Conservation (phyloP, 2,113 vertebrate species). For the Opisthocomus hoazin region DNA sequence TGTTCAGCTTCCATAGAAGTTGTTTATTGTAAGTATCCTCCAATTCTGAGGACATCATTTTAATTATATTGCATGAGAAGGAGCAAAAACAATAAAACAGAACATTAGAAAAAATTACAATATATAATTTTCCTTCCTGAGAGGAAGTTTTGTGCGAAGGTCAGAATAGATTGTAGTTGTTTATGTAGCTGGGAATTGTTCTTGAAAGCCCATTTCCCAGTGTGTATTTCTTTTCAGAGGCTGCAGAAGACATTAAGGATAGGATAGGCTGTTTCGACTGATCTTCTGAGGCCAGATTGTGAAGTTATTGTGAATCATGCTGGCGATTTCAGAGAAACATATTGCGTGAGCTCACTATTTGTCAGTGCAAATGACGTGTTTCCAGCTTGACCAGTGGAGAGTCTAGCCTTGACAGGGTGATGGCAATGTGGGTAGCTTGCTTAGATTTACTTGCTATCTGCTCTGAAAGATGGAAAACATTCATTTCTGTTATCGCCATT, state of each 20-base stretch:
- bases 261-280: not conserved
- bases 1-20: constrained; percentile 4
- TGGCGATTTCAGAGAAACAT: not conserved
- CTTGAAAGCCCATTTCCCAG: not conserved
- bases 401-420: not conserved
- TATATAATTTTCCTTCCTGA: constrained; percentile 31
- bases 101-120: constrained; percentile 46
- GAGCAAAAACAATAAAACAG: constrained; percentile 38
- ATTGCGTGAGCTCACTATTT: not conserved
- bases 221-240: not conserved
- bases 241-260: constrained; percentile 18
- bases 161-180: constrained; percentile 9
- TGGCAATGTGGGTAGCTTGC: not conserved
- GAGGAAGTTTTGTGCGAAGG: constrained; percentile 36
- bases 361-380: not conserved
- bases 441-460: not conserved
- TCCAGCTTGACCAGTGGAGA: constrained; percentile 2
- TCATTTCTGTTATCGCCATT: constrained; percentile 5
- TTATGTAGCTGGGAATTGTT: not conserved
- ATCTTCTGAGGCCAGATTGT: constrained; percentile 21
- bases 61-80: constrained; percentile 58
- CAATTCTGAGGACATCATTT: constrained; percentile 44
- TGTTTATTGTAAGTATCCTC: constrained; percentile 38
- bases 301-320: constrained; percentile 16
- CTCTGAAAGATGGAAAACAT: constrained; percentile 2